Percentiles rank a stretch among this genome's conserved stretches.
phyloP scores from a whole-genome alignment of 2,113 vertebrate genomes.

The Pituophis catenifer region DNA sequence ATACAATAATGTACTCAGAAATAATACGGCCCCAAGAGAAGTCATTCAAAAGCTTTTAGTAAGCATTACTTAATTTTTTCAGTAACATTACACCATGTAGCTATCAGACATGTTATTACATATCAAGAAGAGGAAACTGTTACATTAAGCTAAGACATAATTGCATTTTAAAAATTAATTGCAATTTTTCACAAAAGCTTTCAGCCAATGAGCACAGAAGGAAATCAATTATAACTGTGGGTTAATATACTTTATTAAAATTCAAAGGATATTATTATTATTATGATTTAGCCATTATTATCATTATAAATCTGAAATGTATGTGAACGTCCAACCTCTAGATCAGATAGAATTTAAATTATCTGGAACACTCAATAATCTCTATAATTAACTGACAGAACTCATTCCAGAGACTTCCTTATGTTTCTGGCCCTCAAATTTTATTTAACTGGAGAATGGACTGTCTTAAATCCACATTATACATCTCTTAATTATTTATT shows the following conservation, averaged over 20 bases:
- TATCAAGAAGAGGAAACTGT: slow-evolving; percentile 6
- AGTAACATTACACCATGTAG: slow-evolving; percentile 1
- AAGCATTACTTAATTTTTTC: background rate
- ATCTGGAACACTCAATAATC: slow-evolving; percentile 44
- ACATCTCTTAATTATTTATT: background rate
- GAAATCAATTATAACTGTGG: slow-evolving; percentile 30
- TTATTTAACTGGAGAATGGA: background rate
- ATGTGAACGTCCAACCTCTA: slow-evolving; percentile 44
- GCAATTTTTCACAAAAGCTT: slow-evolving; percentile 13
- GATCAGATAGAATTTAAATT: slow-evolving; percentile 42
- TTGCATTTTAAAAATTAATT: background rate
- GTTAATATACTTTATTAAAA: background rate
- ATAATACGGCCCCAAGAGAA: slow-evolving; percentile 14
- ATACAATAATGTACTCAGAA: slow-evolving; percentile 10
- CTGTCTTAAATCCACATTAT: background rate
- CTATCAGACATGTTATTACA: slow-evolving; percentile 32
- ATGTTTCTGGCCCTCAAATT: background rate
- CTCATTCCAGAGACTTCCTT: background rate
- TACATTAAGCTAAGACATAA: slow-evolving; percentile 6
- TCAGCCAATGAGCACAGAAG: slow-evolving; percentile 16
- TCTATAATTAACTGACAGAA: background rate
- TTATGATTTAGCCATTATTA: background rate
- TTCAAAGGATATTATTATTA: background rate
- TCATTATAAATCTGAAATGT: background rate
- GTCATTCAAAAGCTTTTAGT: slow-evolving; percentile 1